Evolutionary conservation across 1,140 invertebrate genomes (phyloP).

Genomic region (Bombus consobrinus): DNA sequence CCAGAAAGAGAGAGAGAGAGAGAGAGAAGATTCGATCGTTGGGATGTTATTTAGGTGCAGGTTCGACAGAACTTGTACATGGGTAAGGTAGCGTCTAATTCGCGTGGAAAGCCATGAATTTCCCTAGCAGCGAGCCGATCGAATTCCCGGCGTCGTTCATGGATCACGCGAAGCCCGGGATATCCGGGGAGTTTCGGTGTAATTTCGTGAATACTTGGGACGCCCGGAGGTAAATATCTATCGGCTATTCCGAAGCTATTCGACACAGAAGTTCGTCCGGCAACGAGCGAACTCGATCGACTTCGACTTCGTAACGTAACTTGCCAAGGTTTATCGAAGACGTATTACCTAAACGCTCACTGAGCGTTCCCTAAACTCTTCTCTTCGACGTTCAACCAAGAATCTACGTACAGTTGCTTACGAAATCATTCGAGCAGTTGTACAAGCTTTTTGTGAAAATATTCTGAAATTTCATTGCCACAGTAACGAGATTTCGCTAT

Average conservation of each 20-base stretch:
- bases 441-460: too few species aligned
- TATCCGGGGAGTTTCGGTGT: conserved; percentile 12
- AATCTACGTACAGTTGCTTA: background rate
- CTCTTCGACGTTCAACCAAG: background rate
- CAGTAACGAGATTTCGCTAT: too few species aligned
- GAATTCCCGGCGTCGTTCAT: conserved; percentile 42
- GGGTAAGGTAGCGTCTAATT: conserved; percentile 2
- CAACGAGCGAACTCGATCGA: conserved; percentile 25
- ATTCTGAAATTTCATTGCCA: too few species aligned
- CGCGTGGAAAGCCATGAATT: conserved; percentile 13
- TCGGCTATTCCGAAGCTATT: conserved; percentile 42
- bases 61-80: background rate
- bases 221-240: conserved; percentile 49
- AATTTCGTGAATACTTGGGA: conserved; percentile 51
- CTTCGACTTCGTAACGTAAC: conserved; percentile 15
- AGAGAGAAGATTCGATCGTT: background rate
- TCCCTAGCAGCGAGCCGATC: background rate
- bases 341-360: background rate
- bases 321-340: conserved; percentile 49
- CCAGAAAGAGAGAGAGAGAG: background rate
- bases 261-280: conserved; percentile 35
- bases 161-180: conserved; percentile 31
- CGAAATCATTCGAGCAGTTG: background rate
- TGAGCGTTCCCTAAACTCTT: background rate
- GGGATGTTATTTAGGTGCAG: background rate